phyloP scores from a whole-genome alignment of 1,140 invertebrate species.

The Zaprionus capensis region DNA sequence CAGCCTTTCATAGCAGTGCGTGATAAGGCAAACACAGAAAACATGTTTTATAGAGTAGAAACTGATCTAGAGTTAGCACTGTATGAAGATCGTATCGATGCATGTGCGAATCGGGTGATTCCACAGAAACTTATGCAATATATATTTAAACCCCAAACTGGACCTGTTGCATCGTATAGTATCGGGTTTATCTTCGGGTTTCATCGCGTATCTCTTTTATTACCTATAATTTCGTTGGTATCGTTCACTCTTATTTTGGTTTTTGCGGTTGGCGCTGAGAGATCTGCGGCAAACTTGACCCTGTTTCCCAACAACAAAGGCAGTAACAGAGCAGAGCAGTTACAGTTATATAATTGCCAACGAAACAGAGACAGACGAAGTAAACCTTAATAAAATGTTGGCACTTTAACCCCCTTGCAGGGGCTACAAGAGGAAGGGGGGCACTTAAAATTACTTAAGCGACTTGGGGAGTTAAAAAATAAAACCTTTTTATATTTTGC shows the following conservation, averaged over 20 bases:
- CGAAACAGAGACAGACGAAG: constrained; percentile 56
- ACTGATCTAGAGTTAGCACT: background rate
- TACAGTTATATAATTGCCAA: constrained; percentile 71
- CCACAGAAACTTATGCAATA: constrained; percentile 25
- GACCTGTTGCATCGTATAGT: background rate
- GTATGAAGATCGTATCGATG: background rate
- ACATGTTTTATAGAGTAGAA: background rate
- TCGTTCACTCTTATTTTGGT: background rate
- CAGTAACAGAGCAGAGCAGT: constrained; percentile 12
- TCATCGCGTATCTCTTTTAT: constrained; percentile 28
- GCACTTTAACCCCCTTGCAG: constrained; percentile 59
- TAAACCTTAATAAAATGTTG: constrained; percentile 63
- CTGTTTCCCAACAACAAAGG: constrained; percentile 55
- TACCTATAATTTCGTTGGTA: constrained; percentile 43
- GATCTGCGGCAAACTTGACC: constrained; percentile 73
- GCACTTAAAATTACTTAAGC: constrained; percentile 67
- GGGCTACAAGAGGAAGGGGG: background rate
- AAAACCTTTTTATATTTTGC: constrained; percentile 24
- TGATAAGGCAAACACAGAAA: constrained; percentile 36
- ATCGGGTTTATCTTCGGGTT: background rate
- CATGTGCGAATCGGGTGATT: constrained; percentile 21
- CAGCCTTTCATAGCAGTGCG: constrained; percentile 6
- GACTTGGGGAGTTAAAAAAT: constrained; percentile 36
- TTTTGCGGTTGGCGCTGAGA: constrained; percentile 58
- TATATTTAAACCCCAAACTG: background rate